Base-by-base conservation (phyloP, 2,888 invertebrate species). In the Drosophila koepferae region DNA sequence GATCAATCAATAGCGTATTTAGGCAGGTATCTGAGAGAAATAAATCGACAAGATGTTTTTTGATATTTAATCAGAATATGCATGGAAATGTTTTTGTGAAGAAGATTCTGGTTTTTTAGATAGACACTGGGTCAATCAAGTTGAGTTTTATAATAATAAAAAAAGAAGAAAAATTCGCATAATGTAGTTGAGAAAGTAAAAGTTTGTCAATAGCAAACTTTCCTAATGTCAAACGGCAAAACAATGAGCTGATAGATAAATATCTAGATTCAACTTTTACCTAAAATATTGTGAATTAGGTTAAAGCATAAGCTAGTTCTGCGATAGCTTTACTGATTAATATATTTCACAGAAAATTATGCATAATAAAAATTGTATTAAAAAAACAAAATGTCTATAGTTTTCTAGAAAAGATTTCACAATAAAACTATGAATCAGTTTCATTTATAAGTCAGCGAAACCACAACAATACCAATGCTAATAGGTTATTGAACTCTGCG, bases 401-500 rank as follows among this genome's bases (percentile, higher is more conserved):
- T 55, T 63, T 63, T 56, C 44, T 63, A 56, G 49, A 36, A 51
- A 14, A 36, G 14, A 74, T 76, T 75, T 72, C 75, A 61, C 66
- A 53, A 72, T 43, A 7, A 31, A 34, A 14, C 7, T 18, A 56
- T 76, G 75, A 75, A 48, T 76, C 76, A 66, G 70, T 49, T 46
- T 55, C 49, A 40, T 53, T 56, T 62, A 49, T 48, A 20, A 53
- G 31, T 8, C 23, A 61, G 18, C 31, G 53, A 55, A 23, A 51
- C 34, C 41, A 41, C 18, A 63, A 38, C 18, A 58, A 69, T 31
- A 51, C 49, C 73, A 77, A 77, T 55, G 54, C 4, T 43, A 48
- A 23, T 59, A 48, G 78, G 70, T 71, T 74, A 64, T 74, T 74
- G 78, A 77, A 77, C 77, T 41, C 55, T 23, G n/a, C n/a, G 69